Percentiles rank a stretch among this genome's conserved stretches.
These are phyloP conservation scores for Poecilus cupreus DNA, from an alignment of 2,888 invertebrate species.

Conservation along the genomic window DNA sequence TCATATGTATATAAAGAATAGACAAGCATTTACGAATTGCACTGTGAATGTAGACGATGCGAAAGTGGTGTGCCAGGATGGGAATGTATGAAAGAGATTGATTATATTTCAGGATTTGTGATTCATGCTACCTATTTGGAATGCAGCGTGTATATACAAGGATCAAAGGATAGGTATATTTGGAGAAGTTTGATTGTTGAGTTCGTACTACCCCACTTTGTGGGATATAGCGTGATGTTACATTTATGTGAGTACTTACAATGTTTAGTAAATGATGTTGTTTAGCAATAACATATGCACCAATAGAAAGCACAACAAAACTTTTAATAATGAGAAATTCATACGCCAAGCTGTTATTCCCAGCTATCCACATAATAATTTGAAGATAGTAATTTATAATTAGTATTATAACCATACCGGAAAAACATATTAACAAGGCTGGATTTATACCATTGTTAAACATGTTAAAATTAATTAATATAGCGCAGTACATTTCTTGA, in stretches of 20 bases:
- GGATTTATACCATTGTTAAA: not conserved
- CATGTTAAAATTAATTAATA: not conserved
- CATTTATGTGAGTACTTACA: conserved; percentile 2
- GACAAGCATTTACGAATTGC: too few relatives aligned
- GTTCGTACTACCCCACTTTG: too few relatives aligned
- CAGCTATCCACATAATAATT: not conserved
- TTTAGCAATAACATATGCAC: not conserved
- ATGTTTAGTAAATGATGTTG: not conserved
- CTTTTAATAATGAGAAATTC: not conserved
- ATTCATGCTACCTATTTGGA: too few relatives aligned
- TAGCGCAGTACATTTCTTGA: not conserved
- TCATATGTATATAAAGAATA: too few relatives aligned
- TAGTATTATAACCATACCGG: not conserved
- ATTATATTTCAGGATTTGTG: too few relatives aligned
- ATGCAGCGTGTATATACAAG: too few relatives aligned
- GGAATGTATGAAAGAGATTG: too few relatives aligned
- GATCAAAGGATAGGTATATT: too few relatives aligned
- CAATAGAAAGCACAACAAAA: not conserved
- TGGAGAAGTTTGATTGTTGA: too few relatives aligned
- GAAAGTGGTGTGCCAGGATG: too few relatives aligned
- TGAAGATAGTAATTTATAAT: not conserved
- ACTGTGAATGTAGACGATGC: too few relatives aligned
- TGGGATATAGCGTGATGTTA: too few relatives aligned
- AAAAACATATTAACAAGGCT: not conserved
- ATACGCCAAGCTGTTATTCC: not conserved